These are phyloP conservation scores for Castor canadensis DNA, from an alignment of 2,113 vertebrate genomes.

Conservation along the genomic window DNA sequence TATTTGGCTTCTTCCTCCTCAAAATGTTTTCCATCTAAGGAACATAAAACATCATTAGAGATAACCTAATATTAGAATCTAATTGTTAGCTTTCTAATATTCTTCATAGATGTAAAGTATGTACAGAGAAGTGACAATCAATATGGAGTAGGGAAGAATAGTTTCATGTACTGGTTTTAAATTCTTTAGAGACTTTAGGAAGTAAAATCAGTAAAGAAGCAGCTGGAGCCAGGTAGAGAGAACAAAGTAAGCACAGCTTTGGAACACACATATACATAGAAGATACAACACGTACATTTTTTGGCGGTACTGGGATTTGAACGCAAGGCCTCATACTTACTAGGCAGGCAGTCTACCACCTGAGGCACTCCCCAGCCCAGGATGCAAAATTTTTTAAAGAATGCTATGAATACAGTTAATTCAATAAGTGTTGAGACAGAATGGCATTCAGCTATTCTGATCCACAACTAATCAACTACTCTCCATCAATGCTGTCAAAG, in stretches of 20 bases:
- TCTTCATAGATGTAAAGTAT: background rate
- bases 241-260: background rate
- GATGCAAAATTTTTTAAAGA: too few species aligned
- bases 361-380: too few species aligned
- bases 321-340: too few species aligned
- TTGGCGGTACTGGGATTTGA: too few species aligned
- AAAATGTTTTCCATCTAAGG: conserved; percentile 32
- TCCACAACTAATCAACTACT: background rate
- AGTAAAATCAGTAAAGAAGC: background rate
- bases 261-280: background rate
- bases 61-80: background rate
- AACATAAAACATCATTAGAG: background rate
- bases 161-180: background rate
- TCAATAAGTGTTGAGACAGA: background rate
- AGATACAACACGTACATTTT: too few species aligned
- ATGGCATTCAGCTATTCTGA: background rate
- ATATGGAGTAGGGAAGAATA: background rate
- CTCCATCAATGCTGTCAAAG: background rate
- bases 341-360: too few species aligned
- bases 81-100: background rate
- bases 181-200: background rate
- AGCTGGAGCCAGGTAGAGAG: background rate
- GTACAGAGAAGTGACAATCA: background rate
- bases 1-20: background rate
- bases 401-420: background rate